Evolutionary conservation across 2,113 vertebrate species (phyloP).

Genomic region (Lycocorax pyrrhopterus): DNA sequence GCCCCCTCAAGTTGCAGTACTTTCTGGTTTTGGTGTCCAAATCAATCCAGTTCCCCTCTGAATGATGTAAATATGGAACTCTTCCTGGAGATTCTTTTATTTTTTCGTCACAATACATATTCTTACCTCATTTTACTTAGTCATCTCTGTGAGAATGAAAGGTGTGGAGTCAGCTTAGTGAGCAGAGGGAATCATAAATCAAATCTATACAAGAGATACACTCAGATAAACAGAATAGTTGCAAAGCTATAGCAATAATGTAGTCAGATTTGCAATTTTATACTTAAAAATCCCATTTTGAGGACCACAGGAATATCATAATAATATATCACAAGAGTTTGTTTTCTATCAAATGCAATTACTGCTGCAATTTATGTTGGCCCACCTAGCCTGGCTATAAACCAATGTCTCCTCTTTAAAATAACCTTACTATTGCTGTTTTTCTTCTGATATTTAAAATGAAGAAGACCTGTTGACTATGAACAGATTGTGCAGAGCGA

Average conservation of each 20-base stretch:
- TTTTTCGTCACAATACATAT: not conserved
- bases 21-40: not conserved
- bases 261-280: not conserved
- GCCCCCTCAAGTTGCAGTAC: not conserved
- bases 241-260: not conserved
- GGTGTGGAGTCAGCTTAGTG: conserved; percentile 13
- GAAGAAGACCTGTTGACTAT: not conserved
- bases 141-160: not conserved
- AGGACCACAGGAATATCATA: not conserved
- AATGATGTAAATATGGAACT: not conserved
- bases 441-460: not conserved
- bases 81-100: not conserved
- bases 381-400: not conserved
- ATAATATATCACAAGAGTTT: not conserved
- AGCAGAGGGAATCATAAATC: not conserved
- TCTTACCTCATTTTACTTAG: conserved; percentile 27
- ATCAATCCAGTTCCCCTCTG: not conserved
- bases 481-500: not conserved
- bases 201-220: not conserved
- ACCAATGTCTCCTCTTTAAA: not conserved
- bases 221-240: not conserved
- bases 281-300: not conserved
- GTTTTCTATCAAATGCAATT: not conserved
- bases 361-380: not conserved
- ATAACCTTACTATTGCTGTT: not conserved